These are phyloP conservation scores for Urocitellus parryii DNA, from an alignment of 2,113 vertebrate species.

Conservation along the genomic window DNA sequence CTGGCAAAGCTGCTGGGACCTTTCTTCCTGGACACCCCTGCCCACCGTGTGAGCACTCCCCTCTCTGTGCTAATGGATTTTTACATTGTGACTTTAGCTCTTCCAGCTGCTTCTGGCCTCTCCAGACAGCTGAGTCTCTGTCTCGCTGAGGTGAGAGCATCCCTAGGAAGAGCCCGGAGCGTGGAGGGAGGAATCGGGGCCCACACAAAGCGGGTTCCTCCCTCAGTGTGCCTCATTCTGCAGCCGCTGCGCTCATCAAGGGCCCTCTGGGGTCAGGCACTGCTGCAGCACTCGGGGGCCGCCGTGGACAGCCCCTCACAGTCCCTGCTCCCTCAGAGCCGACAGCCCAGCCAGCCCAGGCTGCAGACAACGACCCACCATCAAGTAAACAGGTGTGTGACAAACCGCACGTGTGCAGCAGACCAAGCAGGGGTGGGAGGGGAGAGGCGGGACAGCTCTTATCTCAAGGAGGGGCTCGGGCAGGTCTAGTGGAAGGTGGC, in stretches of 20 bases:
- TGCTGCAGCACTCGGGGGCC: background rate
- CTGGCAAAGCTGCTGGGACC: background rate
- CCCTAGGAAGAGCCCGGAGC: background rate
- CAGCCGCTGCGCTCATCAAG: background rate
- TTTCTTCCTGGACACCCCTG: background rate
- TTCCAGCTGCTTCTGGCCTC: background rate
- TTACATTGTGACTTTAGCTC: background rate
- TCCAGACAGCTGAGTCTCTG: background rate
- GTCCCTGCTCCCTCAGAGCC: rapidly evolving
- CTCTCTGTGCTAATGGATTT: background rate
- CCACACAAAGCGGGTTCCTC: too few relatives aligned
- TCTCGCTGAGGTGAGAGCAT: background rate
- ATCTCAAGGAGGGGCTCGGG: background rate
- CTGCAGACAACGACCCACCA: background rate
- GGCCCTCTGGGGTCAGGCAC: background rate
- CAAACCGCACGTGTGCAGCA: background rate
- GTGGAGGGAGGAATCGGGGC: background rate
- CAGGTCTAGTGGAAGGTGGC: background rate
- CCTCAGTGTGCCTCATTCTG: background rate
- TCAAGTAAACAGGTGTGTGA: background rate
- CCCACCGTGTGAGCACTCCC: background rate
- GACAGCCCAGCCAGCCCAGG: rapidly evolving
- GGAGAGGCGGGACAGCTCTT: background rate
- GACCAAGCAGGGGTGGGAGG: background rate
- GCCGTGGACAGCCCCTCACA: background rate